Evolutionary conservation across 2,888 invertebrate genomes (phyloP).

Genomic region (Diarsia mendica): DNA sequence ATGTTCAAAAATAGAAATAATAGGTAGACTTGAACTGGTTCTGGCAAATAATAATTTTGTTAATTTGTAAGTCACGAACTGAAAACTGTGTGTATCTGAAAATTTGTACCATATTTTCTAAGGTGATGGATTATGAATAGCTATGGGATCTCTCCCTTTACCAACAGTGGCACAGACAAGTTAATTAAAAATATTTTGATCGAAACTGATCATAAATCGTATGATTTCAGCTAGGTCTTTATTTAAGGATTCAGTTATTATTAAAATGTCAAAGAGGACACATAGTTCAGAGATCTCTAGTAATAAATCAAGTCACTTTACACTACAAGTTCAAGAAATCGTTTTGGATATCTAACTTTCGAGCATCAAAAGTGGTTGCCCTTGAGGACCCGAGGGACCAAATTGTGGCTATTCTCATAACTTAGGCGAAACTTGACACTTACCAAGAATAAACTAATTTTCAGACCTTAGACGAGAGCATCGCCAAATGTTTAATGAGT

Average conservation of each 20-base stretch:
- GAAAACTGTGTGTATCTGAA: too few species aligned
- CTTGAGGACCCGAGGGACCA: neutral
- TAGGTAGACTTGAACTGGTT: too few species aligned
- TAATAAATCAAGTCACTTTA: neutral
- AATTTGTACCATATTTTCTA: too few species aligned
- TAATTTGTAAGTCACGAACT: neutral
- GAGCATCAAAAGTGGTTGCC: slow-evolving; percentile 1
- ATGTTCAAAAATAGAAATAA: neutral
- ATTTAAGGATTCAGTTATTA: neutral
- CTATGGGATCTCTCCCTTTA: too few species aligned
- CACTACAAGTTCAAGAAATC: slow-evolving; percentile 6
- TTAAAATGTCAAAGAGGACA: neutral
- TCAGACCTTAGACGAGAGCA: slow-evolving; percentile 77
- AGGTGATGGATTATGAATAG: too few species aligned
- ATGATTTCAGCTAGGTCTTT: neutral
- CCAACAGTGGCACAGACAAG: too few species aligned
- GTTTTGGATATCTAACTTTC: slow-evolving; percentile 12
- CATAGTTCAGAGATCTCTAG: neutral
- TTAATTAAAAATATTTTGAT: too few species aligned
- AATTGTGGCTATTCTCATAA: slow-evolving; percentile 23
- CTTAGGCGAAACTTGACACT: slow-evolving; percentile 11
- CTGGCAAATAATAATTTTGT: neutral
- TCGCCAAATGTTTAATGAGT: slow-evolving; percentile 79
- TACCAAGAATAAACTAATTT: slow-evolving; percentile 32
- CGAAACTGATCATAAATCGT: neutral